Base-by-base conservation (phyloP, 2,797 vertebrate species). In the Cyclopterus lumpus region DNA sequence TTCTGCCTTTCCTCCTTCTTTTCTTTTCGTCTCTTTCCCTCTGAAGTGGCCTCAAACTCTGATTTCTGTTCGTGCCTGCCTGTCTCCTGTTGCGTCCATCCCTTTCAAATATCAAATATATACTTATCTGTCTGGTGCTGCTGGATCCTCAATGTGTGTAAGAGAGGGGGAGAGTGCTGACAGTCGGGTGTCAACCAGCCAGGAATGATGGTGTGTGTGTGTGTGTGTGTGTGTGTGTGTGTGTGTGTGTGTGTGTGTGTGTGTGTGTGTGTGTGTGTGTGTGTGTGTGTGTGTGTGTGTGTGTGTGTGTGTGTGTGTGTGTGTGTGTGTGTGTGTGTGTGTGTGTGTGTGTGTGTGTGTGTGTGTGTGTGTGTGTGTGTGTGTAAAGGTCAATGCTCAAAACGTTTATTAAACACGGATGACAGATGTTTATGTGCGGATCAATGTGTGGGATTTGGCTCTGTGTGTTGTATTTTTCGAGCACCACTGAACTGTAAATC, bases 381-480 rank as follows among this genome's bases (percentile, higher is more conserved):
- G 32, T 64, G 49, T 71, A 61, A 86, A 83, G 82, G 80, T 77
- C 78, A 77, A 20, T 11, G 26, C 44, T 48, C 11, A 14, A 49
- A 69, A 53, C 71, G 63, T 80, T 68, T 67, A 67, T 76, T 81
- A 72, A 3, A 38, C 67, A 70, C 6, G 10, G 66, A n/a, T 51
- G 72, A 76, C 51, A 36, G 58, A 64, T 71, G 61, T 62, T 48
- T 60, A 38, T 46, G 44, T 71, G n/a, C 20, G 8, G 15, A 8
- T 32, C 48, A 67, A 1, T 67, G 55, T 73, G 54, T 71, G 59
- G 69, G 59, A 22, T 15, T 44, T 69, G 63, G 28, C 55, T 64
- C 38, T 9, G 9, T 6, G 11, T 40, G 10, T 51, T 22, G 9
- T 54, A 34, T 48, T 73, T 53, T 49, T 58, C 11, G 15, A 18